Conservation (phyloP, 2,888 invertebrate genomes). For the Melanophora roralis region DNA sequence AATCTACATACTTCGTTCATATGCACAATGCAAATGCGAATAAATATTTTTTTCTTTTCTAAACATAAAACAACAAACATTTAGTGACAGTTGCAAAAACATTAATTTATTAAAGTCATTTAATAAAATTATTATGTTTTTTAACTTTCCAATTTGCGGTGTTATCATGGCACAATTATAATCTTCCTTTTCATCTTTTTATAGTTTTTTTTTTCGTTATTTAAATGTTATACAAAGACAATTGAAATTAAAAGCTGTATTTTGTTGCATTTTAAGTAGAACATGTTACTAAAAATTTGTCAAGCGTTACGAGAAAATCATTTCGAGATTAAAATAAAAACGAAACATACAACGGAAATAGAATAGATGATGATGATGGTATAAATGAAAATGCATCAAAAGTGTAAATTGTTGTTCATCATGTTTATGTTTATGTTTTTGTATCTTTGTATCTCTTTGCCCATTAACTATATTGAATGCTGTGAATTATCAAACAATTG, state of each 20-base stretch:
- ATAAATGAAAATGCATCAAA: slow-evolving; percentile 51
- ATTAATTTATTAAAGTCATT: background rate
- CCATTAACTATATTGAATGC: slow-evolving; percentile 61
- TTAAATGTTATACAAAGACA: background rate
- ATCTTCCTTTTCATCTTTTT: slow-evolving; percentile 6
- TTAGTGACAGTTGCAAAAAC: slow-evolving; percentile 1
- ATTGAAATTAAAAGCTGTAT: slow-evolving; percentile 31
- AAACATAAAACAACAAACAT: background rate
- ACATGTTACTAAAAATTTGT: slow-evolving; percentile 69
- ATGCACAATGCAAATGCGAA: background rate
- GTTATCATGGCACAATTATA: background rate
- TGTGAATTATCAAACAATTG: slow-evolving; percentile 75
- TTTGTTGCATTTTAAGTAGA: slow-evolving; percentile 44
- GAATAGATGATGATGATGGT: background rate
- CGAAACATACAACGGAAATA: background rate
- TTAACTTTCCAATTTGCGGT: too few relatives aligned
- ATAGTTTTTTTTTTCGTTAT: slow-evolving; percentile 21
- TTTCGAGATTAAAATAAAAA: slow-evolving; percentile 62
- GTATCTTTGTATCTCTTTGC: slow-evolving; percentile 28
- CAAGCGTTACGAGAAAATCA: slow-evolving; percentile 74
- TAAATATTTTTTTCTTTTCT: background rate
- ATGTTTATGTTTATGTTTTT: slow-evolving; percentile 27
- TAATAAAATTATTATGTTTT: background rate
- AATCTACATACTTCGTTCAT: slow-evolving; percentile 10
- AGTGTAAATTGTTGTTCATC: slow-evolving; percentile 44